Base-by-base conservation (phyloP, 1,140 invertebrate species). In the Polypedilum vanderplanki region DNA sequence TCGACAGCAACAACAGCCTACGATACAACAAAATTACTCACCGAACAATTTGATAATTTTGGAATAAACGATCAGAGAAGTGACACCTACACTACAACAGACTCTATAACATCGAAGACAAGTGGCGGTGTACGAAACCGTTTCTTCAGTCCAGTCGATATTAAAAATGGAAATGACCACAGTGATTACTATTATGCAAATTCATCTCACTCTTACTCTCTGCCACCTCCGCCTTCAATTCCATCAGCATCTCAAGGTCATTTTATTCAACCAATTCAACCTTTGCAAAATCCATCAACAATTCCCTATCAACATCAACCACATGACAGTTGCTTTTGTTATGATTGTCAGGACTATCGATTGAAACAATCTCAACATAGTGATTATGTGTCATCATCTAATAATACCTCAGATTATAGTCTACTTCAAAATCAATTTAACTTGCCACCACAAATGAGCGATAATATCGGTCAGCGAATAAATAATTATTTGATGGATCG, bases 251-350 rank as follows among this genome's bases (percentile, higher is more conserved):
- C 74, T 5, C 74, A 73, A 24, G 74, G 77, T 74, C 81, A 81
- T 77, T 70, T 18, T 12, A 70, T 70, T 20, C 65, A 70, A 12
- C 17, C 65, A 70, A 70, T 70, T 70, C 65, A 70, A 17, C 65
- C 65, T 5, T 22, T 22, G 20, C 65, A 70, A 70, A 57, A 57
- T 57, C 18, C 17, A 70, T 70, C 65, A 18, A 70, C 65, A 18
- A 70, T 70, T 18, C 17, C 65, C 4, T 70, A 70, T 18, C 65
- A 70, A 70, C 65, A 70, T 70, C 65, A 70, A 7, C 65, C 65
- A 18, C 81, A 83, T 24, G 80, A 82, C 33, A 80, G 78, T 41
- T 82, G 81, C 76, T 82, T 79, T 73, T 82, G 81, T 73, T 82
- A 81, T 75, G 81, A 82, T 20, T 82, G 81, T 74, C 81, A 82